Evolutionary conservation across 2,888 invertebrate genomes (phyloP), one percentile per base, ranked within the genome.

Genomic region (Drosophila helvetica): DNA sequence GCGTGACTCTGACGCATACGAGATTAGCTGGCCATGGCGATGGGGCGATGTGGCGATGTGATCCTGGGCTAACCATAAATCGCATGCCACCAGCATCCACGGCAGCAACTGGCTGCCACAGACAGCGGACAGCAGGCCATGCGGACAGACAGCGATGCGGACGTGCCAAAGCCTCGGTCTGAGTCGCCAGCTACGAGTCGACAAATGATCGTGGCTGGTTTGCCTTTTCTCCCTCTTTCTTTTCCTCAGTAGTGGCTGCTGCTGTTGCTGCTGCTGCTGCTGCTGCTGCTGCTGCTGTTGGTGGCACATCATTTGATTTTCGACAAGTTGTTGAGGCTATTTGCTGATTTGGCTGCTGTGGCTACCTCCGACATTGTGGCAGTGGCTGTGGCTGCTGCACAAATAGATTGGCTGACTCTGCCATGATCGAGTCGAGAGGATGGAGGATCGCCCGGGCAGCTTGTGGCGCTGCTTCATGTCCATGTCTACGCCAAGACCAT

Each of bases 241-340:
- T 47, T 45, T 27, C 12, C 45, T 6, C 38, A 15, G 48, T 48
- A 61, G 55, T 52, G 33, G 47, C 47, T 61, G 51, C 61, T 45
- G 62, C 47, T 60, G 47, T 42, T 61, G 77, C 48, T 27, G 54
- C 10, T 46, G 58, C 8, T 45, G 50, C 10, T 33, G 47, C 33
- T 58, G 74, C 46, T 27, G 57, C 10, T 46, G 52, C 15, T 61
- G 50, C 57, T 46, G 63, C 48, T 60, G 78, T 63, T 86, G 84
- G 87, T 88, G 83, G 83, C 88, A 88, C 86, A 83, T 83, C 88
- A 88, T 83, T 83, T 88, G 88, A 83, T 83, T 83, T 83, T 83
- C 86, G 82, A 83, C 82, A 83, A 83, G 88, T 83, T 83, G 82
- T 88, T 83, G 82, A 80, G 82, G 88, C 78, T 88, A 86, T 83